Base-by-base conservation (phyloP, 1,140 invertebrate species). In the Drosophila tani region DNA sequence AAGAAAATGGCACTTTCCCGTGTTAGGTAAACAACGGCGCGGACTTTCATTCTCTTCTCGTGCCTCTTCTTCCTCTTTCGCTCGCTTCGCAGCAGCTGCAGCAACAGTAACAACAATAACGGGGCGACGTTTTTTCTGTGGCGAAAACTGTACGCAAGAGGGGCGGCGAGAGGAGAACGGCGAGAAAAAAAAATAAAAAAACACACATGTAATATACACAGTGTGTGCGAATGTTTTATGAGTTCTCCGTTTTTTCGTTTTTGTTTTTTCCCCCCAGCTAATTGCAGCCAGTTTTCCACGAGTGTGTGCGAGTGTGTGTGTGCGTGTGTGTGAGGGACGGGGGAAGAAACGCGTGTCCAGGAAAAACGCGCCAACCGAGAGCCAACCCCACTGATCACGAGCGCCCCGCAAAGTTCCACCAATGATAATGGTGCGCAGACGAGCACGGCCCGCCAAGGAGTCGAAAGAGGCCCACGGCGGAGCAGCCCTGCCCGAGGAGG, bases 381-480 rank as follows among this genome's bases (percentile, higher is more conserved):
- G 27, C 62, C 62, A 40, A 24, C 41, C 41, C 66, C 27, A 66
- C 35, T 67, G 57, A 79, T 79, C 75, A 79, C 75, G 75, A 75
- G 75, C 56, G 27, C 19, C 19, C 35, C 35, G 27, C n/a, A n/a
- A 63, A 17, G 7, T 14, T 55, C 35, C 27, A 21, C 29, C 46
- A 64, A 90, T 85, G 85, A 90, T 90, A 84, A 90, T 90, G 85
- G 85, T 90, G 64, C 85, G 85, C 21, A 79, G 85, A 79, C 70
- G 85, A 38, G 75, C 78, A 27, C 70, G 85, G 57, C 81, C 85
- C 66, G 71, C 75, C 75, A 90, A 90, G 71, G 85, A 90, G 57
- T 47, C 53, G 19, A 55, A 55, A 32, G 53, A 55, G 32, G 2
- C 19, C 63, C 41, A 66, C 47, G 59, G 56, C 14, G 47, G 43